Conservation (phyloP, 2,113 vertebrate genomes). For the Pomatostomus ruficeps region DNA sequence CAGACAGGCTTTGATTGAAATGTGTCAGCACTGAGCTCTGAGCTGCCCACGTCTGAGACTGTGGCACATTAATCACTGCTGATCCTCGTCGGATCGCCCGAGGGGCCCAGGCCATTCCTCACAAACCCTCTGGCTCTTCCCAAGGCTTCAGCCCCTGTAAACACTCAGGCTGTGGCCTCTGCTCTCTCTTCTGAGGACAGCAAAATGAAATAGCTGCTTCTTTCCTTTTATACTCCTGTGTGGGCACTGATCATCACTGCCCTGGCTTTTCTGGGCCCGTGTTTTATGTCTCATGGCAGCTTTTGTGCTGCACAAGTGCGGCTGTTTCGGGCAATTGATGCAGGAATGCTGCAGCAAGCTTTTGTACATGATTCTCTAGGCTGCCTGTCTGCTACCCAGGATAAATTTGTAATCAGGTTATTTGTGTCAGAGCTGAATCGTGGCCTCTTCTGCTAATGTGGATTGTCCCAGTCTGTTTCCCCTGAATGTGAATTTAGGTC, state of each 20-base stretch:
- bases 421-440: not conserved
- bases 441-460: not conserved
- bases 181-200: not conserved
- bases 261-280: not conserved
- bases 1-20: constrained; percentile 41
- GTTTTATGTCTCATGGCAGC: not conserved
- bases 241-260: not conserved
- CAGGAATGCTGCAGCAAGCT: not conserved
- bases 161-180: not conserved
- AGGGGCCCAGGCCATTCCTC: not conserved
- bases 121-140: not conserved
- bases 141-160: not conserved
- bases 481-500: not conserved
- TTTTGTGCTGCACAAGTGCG: not conserved
- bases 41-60: not conserved
- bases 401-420: not conserved
- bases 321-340: not conserved
- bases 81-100: not conserved
- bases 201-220: not conserved
- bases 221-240: not conserved
- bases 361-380: not conserved
- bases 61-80: not conserved
- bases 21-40: not conserved
- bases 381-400: not conserved
- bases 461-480: not conserved